Evolutionary conservation across 2,113 vertebrate genomes (phyloP).

Genomic region (Hemiprocne comata): DNA sequence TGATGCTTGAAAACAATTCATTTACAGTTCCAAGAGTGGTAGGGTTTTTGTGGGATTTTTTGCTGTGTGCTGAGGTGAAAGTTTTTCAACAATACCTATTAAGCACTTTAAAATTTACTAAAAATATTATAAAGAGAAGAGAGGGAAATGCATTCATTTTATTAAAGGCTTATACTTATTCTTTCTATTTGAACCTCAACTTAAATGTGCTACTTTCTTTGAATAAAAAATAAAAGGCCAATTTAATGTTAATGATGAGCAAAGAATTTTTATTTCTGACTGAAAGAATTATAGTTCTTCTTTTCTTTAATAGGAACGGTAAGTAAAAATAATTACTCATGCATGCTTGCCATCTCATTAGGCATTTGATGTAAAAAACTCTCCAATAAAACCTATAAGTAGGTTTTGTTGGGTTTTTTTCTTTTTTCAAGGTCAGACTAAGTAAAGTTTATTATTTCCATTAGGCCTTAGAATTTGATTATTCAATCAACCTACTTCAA

Average conservation of each 20-base stretch:
- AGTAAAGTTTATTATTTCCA: conserved; percentile 70
- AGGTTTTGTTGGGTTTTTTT: not conserved
- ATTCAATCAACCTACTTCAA: conserved; percentile 68
- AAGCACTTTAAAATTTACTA: not conserved
- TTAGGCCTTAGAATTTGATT: conserved; percentile 71
- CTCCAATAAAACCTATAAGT: conserved; percentile 55
- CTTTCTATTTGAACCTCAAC: not conserved
- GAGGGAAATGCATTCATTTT: not conserved
- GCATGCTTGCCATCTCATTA: conserved; percentile 71
- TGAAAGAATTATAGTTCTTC: conserved; percentile 55
- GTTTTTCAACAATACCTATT: not conserved
- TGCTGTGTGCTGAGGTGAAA: not conserved
- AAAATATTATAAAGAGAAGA: not conserved
- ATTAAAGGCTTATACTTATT: conserved; percentile 9
- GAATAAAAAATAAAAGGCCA: conserved; percentile 56
- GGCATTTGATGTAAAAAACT: conserved; percentile 60
- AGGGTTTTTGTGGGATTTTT: not conserved
- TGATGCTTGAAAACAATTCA: not conserved
- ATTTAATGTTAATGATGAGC: conserved; percentile 61
- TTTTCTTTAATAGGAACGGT: conserved; percentile 67
- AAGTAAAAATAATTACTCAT: conserved; percentile 76
- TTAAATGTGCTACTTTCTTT: conserved; percentile 8
- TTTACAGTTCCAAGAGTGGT: not conserved
- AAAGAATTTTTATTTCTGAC: conserved; percentile 53
- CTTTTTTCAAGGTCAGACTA: conserved; percentile 11